Base-by-base conservation (phyloP, 2,797 vertebrate genomes). In the Diplodus sargus region DNA sequence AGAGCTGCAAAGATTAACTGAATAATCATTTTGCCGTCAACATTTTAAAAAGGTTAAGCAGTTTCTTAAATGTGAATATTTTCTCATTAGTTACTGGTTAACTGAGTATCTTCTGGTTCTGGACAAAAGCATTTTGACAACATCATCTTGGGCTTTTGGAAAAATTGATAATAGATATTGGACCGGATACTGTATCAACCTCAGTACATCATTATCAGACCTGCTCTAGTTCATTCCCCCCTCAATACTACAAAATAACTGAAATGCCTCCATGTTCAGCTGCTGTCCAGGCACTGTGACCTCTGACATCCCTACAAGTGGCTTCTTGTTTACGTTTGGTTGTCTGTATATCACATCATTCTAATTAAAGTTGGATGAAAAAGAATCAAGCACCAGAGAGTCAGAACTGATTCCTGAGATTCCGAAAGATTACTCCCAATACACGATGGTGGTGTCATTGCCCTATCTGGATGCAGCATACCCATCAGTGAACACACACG, bases 401-500 rank as follows among this genome's bases (percentile, higher is more conserved):
- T 51, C 49, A 51, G 18, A 51, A n/a, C 1, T 20, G 12, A 22
- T 15, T 28, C 2, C 2, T 59, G 28, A 34, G 54, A 49, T 70
- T 59, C 20, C 58, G 3, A 10, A 15, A 16, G 0, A 3, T 0
- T 10, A 15, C 25, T 15, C 25, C 15, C 17, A 45, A 69, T 0
- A 20, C 56, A 51, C 16, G 18, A 59, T 56, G 20, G 5, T 68
- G 39, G 20, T 5, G 13, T 54, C 39, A 48, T 20, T 66, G 45
- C 34, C 3, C 18, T 54, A 22, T 64, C 49, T 63, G 56, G 53
- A 53, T 39, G 45, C 34, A 28, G 61, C 30, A 25, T 53, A 80
- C 45, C 61, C 47, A 16, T 56, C 66, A 68, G 48, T 47, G 14
- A 66, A 68, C 64, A 72, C 62, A 66, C 64, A 54, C 64, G 12